Evolutionary conservation across 1,140 invertebrate species (phyloP).

Genomic region (Ceratosolen solmsi): DNA sequence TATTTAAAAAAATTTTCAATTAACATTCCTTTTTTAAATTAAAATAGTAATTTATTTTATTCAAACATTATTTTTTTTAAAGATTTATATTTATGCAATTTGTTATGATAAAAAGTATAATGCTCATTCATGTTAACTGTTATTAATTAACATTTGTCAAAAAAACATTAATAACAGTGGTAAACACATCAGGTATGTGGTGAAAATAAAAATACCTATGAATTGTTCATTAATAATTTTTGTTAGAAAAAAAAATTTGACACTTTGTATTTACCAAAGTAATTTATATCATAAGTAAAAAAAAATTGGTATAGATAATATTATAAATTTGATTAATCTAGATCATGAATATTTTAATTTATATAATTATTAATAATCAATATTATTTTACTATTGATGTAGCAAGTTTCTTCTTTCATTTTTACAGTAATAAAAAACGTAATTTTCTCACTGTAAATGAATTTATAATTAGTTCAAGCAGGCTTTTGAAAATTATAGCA

Average conservation of each 20-base stretch:
- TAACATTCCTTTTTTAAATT: slow-evolving; percentile 25
- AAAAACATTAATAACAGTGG: not conserved
- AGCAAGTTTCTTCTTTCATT: not conserved
- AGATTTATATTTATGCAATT: not conserved
- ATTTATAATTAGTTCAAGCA: not conserved
- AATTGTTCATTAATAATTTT: not conserved
- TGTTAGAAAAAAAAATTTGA: not conserved
- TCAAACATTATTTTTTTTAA: slow-evolving; percentile 12
- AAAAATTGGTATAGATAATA: not conserved
- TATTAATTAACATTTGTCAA: not conserved
- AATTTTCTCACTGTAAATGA: no score
- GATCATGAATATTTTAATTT: slow-evolving; percentile 3
- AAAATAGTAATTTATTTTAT: slow-evolving; percentile 10
- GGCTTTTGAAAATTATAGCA: not conserved
- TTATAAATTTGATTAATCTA: not conserved
- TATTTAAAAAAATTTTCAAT: slow-evolving; percentile 2
- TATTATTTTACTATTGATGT: not conserved
- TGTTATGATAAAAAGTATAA: not conserved
- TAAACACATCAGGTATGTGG: not conserved
- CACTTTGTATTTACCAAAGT: not conserved
- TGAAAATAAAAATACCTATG: not conserved
- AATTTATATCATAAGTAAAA: not conserved
- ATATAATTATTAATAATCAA: not conserved
- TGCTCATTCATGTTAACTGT: not conserved
- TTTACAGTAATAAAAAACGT: not conserved